A percentile compares a stretch with the other conserved stretches of the same genome.
Evolutionary conservation across 2,797 vertebrate species (phyloP).

Genomic region (Gymnoscopelus braueri): DNA sequence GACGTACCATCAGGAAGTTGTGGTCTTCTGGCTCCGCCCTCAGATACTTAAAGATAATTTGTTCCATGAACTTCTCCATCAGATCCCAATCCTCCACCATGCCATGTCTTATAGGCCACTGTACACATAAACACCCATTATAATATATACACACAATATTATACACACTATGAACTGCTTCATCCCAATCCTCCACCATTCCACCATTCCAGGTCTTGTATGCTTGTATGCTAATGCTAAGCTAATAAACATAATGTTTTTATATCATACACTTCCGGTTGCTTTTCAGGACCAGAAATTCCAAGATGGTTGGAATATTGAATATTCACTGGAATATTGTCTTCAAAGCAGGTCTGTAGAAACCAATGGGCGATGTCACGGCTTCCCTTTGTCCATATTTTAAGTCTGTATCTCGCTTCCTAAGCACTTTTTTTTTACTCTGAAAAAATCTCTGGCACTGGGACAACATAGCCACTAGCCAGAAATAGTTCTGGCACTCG

Average conservation of each 20-base stretch:
- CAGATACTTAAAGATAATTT: constrained; percentile 92
- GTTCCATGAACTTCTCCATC: constrained; percentile 93
- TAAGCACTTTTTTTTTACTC: no score
- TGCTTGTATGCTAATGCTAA: constrained; percentile 59
- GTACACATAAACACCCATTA: constrained; percentile 63
- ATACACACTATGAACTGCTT: constrained; percentile 69
- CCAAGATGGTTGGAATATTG: no score
- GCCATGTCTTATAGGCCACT: constrained; percentile 92
- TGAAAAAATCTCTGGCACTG: no score
- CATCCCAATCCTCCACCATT: constrained; percentile 62
- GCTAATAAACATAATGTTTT: background rate
- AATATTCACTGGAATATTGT: no score
- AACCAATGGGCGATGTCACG: no score
- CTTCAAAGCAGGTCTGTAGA: no score
- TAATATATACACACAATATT: background rate
- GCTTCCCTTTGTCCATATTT: no score
- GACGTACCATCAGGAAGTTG: constrained; percentile 89
- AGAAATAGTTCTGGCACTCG: no score
- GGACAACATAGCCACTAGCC: no score
- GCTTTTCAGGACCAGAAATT: no score
- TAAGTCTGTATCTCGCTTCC: no score
- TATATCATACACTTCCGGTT: constrained; percentile 67
- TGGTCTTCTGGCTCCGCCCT: constrained; percentile 91
- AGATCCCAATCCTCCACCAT: constrained; percentile 93
- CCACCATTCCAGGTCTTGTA: constrained; percentile 91